Evolutionary conservation across 2,113 vertebrate genomes (phyloP).

Genomic region (Sturnus vulgaris): DNA sequence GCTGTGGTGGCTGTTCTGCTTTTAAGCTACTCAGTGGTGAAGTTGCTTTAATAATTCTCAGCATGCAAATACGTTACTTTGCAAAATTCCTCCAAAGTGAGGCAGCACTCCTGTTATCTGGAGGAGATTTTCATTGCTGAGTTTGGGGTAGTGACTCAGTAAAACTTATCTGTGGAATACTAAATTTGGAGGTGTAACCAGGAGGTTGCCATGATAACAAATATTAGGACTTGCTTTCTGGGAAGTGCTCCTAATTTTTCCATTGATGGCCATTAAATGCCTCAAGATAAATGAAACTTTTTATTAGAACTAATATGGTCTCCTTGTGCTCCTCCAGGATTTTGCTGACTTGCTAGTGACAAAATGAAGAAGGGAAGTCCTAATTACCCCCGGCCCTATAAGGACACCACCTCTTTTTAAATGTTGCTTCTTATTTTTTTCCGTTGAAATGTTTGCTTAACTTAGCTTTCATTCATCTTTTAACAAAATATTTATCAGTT

Average conservation of each 20-base stretch:
- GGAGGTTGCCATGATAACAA: constrained; percentile 58
- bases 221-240: constrained; percentile 44
- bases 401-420: neutral
- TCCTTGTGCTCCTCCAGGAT: neutral
- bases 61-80: neutral
- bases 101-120: constrained; percentile 29
- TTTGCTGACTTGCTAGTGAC: neutral
- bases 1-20: neutral
- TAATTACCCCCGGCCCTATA: neutral
- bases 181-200: constrained; percentile 56
- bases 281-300: constrained; percentile 27
- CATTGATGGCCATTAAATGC: constrained; percentile 32
- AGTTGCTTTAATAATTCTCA: neutral
- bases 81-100: constrained; percentile 31
- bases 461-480: constrained; percentile 10
- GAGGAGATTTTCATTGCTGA: constrained; percentile 24
- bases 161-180: constrained; percentile 48
- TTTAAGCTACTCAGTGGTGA: neutral
- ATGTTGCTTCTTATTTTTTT: neutral
- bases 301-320: neutral
- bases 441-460: neutral
- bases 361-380: neutral
- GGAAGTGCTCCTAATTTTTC: constrained; percentile 40
- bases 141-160: constrained; percentile 50
- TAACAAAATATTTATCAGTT: neutral